Conservation (phyloP, 2,113 vertebrate species). For the Xenus cinereus region DNA sequence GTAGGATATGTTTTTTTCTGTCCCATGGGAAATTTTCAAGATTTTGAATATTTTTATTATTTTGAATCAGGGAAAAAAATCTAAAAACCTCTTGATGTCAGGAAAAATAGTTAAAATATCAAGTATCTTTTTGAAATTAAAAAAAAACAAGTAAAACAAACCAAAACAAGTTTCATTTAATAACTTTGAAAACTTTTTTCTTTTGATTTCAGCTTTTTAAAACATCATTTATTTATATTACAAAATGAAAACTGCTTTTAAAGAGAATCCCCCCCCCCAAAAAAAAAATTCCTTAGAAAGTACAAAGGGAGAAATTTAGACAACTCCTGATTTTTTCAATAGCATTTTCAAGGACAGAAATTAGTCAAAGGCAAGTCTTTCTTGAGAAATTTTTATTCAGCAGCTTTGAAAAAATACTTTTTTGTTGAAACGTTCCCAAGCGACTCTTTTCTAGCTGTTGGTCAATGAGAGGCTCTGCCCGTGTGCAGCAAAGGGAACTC, state of each 20-base stretch:
- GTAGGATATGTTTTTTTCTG: background rate
- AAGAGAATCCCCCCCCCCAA: background rate
- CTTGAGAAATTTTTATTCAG: background rate
- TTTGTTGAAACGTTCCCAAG: background rate
- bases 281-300: background rate
- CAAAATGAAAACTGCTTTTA: background rate
- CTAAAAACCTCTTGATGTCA: background rate
- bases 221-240: background rate
- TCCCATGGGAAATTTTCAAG: background rate
- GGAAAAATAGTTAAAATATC: background rate
- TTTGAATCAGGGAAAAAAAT: background rate
- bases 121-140: background rate
- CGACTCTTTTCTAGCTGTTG: background rate
- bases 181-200: background rate
- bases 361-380: background rate
- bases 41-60: background rate
- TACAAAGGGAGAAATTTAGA: background rate
- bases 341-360: background rate
- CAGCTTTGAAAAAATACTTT: background rate
- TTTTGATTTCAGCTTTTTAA: background rate
- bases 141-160: background rate
- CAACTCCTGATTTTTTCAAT: background rate
- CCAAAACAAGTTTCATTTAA: background rate
- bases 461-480: background rate
- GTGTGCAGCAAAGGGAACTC: background rate